phyloP scores from a whole-genome alignment of 2,888 invertebrate genomes.

The Odontocerum albicorne region DNA sequence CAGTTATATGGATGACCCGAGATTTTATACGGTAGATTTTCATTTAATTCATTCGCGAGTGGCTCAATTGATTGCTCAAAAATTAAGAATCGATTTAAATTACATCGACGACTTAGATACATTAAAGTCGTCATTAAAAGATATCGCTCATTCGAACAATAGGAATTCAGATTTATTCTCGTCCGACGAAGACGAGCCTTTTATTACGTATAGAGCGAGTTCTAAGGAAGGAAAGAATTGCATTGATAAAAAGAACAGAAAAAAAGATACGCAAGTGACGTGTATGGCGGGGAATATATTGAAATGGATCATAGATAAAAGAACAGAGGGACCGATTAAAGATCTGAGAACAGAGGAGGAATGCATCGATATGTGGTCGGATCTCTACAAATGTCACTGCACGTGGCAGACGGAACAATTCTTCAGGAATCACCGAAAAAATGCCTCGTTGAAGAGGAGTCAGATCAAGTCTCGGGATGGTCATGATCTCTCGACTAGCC shows the following conservation, averaged over 20 bases:
- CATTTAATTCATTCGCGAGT: slow-evolving; percentile 66
- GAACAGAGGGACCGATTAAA: slow-evolving; percentile 45
- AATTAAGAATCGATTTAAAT: slow-evolving; percentile 54
- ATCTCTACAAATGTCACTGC: slow-evolving; percentile 62
- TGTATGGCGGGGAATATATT: slow-evolving; percentile 53
- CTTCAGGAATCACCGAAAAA: slow-evolving; percentile 55
- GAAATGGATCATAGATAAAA: slow-evolving; percentile 47
- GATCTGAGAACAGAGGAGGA: slow-evolving; percentile 60
- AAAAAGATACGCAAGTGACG: slow-evolving; percentile 47
- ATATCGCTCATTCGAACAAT: slow-evolving; percentile 51
- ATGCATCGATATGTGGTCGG: slow-evolving; percentile 61
- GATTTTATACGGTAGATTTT: slow-evolving; percentile 67
- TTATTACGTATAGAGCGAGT: slow-evolving; percentile 44
- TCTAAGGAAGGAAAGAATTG: slow-evolving; percentile 42
- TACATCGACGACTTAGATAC: slow-evolving; percentile 50
- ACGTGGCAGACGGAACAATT: slow-evolving; percentile 60
- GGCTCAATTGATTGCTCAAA: slow-evolving; percentile 63
- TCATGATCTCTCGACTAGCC: slow-evolving; percentile 47
- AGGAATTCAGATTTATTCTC: slow-evolving; percentile 55
- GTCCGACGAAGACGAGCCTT: slow-evolving; percentile 58
- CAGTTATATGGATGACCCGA: slow-evolving; percentile 68
- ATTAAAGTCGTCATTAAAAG: slow-evolving; percentile 48
- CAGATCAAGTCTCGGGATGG: slow-evolving; percentile 23
- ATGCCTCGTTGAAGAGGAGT: slow-evolving; percentile 55
- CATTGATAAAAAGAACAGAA: slow-evolving; percentile 39